phyloP scores from a whole-genome alignment of 2,888 invertebrate species.

The Odontocerum albicorne region DNA sequence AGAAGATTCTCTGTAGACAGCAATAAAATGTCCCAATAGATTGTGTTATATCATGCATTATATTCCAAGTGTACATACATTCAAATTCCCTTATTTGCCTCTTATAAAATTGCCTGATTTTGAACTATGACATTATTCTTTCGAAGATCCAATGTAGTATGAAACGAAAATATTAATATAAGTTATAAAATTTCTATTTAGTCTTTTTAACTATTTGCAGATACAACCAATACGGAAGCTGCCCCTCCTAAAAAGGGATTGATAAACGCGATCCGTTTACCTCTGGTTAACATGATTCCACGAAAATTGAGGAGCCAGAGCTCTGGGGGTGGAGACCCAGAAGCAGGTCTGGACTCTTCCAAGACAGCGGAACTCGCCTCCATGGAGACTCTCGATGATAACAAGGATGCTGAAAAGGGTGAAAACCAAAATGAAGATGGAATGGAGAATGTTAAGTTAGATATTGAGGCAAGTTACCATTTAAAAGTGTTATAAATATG shows the following conservation, averaged over 20 bases:
- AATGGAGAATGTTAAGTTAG: constrained; percentile 72
- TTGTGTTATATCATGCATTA: no score
- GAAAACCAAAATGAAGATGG: constrained; percentile 62
- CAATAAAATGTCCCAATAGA: no score
- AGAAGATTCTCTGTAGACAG: no score
- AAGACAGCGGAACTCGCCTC: constrained; percentile 76
- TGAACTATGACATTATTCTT: no score
- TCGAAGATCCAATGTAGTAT: no score
- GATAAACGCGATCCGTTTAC: constrained; percentile 63
- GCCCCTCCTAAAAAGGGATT: constrained; percentile 53
- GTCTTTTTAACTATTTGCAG: constrained; percentile 10
- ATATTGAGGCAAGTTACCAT: constrained; percentile 52
- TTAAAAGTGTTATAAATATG: neutral
- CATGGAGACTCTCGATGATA: constrained; percentile 80
- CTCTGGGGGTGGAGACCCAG: constrained; percentile 50
- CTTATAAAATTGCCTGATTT: no score
- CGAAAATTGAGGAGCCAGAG: constrained; percentile 47
- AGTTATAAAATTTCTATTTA: no score
- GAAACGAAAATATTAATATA: no score
- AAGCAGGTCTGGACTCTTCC: constrained; percentile 57
- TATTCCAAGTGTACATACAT: no score
- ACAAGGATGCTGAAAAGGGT: constrained; percentile 62
- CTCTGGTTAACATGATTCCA: constrained; percentile 64
- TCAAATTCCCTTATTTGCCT: no score
- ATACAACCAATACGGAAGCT: constrained; percentile 30